These are phyloP conservation scores for Callorhinus ursinus DNA, from an alignment of 2,113 vertebrate species.

Conservation along the genomic window DNA sequence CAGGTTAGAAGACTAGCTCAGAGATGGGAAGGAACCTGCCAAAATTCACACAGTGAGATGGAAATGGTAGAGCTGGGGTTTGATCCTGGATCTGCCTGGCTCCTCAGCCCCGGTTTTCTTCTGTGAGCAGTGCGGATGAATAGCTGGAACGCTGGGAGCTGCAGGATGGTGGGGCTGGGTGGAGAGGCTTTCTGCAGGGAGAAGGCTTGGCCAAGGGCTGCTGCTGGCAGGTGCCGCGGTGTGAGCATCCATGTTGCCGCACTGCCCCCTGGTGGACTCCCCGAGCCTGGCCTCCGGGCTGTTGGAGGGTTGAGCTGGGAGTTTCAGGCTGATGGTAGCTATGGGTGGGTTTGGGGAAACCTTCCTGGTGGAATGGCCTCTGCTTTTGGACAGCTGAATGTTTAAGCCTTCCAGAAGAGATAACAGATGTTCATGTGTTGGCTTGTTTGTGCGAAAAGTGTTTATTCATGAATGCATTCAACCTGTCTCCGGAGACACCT, in stretches of 20 bases:
- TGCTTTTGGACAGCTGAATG: not conserved
- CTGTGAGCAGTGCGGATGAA: not conserved
- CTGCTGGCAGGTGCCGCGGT: fast-evolving
- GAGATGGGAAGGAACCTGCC: not conserved
- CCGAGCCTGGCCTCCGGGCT: not conserved
- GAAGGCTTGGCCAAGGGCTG: not conserved
- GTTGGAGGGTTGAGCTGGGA: not conserved
- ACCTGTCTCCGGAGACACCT: not conserved
- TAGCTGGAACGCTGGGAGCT: not conserved
- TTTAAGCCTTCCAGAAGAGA: not conserved
- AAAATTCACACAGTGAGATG: not conserved
- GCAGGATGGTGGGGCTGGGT: not conserved
- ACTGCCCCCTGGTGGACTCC: constrained; percentile 73
- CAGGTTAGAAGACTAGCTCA: not conserved
- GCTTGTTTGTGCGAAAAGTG: not conserved
- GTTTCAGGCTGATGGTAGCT: not conserved
- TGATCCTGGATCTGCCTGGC: not conserved
- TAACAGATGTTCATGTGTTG: not conserved
- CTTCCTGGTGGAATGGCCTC: too few relatives aligned
- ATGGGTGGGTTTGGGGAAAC: not conserved
- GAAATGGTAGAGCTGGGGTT: not conserved
- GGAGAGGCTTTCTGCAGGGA: not conserved
- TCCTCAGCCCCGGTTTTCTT: not conserved
- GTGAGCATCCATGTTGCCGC: not conserved
- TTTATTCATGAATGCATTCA: not conserved